phyloP scores from a whole-genome alignment of 2,888 invertebrate genomes.

The Phyto melanocephala region DNA sequence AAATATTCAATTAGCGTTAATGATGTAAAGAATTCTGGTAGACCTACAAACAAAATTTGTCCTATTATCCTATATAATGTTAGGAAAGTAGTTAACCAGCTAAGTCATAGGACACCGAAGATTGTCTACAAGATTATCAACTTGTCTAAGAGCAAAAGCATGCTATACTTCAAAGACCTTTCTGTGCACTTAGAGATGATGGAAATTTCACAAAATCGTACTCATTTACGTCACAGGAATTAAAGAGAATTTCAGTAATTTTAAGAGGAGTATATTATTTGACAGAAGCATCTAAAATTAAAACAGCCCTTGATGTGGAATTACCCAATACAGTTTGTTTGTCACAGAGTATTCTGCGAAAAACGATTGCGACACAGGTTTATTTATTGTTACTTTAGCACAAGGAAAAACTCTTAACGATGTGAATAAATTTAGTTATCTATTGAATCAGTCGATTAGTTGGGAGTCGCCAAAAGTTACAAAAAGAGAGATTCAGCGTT shows the following conservation, averaged over 20 bases:
- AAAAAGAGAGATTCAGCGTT: not conserved
- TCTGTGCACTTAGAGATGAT: not conserved
- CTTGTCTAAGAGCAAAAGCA: not conserved
- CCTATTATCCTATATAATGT: not conserved
- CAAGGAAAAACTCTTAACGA: not conserved
- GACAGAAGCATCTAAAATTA: not conserved
- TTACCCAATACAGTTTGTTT: not conserved
- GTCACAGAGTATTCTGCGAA: not conserved
- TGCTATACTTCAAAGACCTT: not conserved
- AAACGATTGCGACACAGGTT: not conserved
- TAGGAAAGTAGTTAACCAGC: not conserved
- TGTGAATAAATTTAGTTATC: not conserved
- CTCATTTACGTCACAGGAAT: not conserved
- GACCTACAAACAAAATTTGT: not conserved
- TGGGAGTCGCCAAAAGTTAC: not conserved
- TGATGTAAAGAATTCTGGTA: not conserved
- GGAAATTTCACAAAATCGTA: not conserved
- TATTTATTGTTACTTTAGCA: constrained; percentile 3
- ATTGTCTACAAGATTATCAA: not conserved
- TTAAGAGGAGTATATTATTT: constrained; percentile 4
- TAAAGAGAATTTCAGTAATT: not conserved
- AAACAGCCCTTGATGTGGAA: not conserved
- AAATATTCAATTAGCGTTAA: not conserved
- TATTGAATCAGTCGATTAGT: not conserved
- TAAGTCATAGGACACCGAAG: not conserved